These are phyloP conservation scores for Setipinna tenuifilis DNA, from an alignment of 2,797 vertebrate species.

Conservation along the genomic window DNA sequence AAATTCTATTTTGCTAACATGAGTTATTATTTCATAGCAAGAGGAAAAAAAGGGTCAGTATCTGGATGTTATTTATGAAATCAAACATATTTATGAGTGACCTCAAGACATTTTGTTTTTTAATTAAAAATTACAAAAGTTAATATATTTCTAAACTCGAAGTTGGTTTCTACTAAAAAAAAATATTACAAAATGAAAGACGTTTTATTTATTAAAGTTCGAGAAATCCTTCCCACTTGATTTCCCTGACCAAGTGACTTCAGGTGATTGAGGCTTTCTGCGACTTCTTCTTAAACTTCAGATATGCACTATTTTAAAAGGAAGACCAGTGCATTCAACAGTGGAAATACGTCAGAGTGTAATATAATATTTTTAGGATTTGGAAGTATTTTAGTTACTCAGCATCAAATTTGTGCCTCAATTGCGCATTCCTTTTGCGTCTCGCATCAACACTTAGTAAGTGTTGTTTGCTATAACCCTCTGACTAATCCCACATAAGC, in stretches of 20 bases:
- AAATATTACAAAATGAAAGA: conserved; percentile 76
- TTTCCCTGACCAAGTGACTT: conserved; percentile 55
- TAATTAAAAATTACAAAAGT: conserved; percentile 81
- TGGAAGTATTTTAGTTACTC: conserved; percentile 83
- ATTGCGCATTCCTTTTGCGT: conserved; percentile 72
- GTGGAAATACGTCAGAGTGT: conserved; percentile 75
- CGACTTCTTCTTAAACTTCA: conserved; percentile 77
- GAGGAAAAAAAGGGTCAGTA: conserved; percentile 79
- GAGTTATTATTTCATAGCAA: conserved; percentile 86
- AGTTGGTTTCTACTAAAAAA: conserved; percentile 84
- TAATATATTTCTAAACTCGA: conserved; percentile 89
- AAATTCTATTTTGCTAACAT: conserved; percentile 88
- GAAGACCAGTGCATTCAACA: conserved; percentile 66
- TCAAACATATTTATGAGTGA: conserved; percentile 85
- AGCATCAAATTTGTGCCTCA: conserved; percentile 80
- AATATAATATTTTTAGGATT: conserved; percentile 82
- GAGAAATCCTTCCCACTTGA: conserved; percentile 62
- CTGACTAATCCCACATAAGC: conserved; percentile 73
- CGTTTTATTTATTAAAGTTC: conserved; percentile 84
- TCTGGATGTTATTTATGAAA: conserved; percentile 88
- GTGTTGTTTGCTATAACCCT: conserved; percentile 74
- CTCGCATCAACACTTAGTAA: conserved; percentile 72
- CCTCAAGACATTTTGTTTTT: conserved; percentile 84
- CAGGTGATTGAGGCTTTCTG: conserved; percentile 55
- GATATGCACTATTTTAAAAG: conserved; percentile 65